These are phyloP conservation scores for Lasioglossum zephyrum DNA, from an alignment of 2,888 invertebrate genomes.

Conservation along the genomic window DNA sequence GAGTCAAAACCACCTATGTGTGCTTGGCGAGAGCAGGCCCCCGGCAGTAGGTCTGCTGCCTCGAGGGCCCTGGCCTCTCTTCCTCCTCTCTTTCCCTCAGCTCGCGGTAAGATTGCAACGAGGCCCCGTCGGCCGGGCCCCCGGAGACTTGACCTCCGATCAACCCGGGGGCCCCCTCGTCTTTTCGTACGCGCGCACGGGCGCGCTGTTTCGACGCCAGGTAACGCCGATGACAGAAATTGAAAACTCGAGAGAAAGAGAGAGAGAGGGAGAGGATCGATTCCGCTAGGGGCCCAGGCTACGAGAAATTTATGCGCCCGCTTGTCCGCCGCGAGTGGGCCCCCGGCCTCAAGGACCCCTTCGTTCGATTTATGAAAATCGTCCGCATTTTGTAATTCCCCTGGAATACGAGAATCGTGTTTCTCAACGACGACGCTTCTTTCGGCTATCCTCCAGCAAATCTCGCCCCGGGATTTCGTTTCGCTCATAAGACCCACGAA, in stretches of 20 bases:
- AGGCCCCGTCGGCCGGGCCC: conserved; percentile 51
- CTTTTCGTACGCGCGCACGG: conserved; percentile 61
- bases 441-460: not conserved
- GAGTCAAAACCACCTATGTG: conserved; percentile 74
- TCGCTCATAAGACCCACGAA: not conserved
- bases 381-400: conserved; percentile 13
- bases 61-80: conserved; percentile 60
- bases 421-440: not conserved
- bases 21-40: conserved; percentile 57
- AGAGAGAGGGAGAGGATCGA: not conserved
- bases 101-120: conserved; percentile 43
- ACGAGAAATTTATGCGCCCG: conserved; percentile 43
- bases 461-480: conserved; percentile 14
- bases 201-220: conserved; percentile 34
- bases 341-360: conserved; percentile 13
- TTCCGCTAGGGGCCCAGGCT: not conserved
- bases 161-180: conserved; percentile 53
- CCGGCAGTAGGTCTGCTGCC: conserved; percentile 73
- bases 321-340: not conserved
- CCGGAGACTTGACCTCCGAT: conserved; percentile 65
- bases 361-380: conserved; percentile 34
- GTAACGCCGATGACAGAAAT: conserved; percentile 56
- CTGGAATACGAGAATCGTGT: not conserved
- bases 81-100: conserved; percentile 34
- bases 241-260: conserved; percentile 25